Conservation (phyloP, 2,113 vertebrate genomes). For the Cacatua alba region DNA sequence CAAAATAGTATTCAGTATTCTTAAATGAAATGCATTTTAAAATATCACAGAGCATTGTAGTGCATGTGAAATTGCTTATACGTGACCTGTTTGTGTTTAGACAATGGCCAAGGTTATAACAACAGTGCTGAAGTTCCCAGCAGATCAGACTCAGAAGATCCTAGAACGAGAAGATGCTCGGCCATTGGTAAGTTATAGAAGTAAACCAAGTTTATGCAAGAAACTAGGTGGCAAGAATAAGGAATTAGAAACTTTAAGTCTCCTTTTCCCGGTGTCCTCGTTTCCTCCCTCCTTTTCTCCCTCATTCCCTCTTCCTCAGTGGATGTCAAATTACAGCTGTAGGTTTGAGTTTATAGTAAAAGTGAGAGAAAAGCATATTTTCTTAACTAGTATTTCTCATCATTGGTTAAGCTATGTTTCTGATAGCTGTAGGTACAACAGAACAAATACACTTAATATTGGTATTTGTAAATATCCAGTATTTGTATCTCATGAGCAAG, state of each 20-base stretch:
- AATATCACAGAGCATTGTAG: neutral
- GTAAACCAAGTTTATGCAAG: neutral
- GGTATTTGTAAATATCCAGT: neutral
- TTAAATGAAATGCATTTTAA: neutral
- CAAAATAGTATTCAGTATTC: neutral
- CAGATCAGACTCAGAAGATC: slow-evolving; percentile 93
- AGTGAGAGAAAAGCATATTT: neutral
- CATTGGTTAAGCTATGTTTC: neutral
- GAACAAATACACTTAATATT: neutral
- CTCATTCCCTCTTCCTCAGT: neutral
- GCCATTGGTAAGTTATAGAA: slow-evolving; percentile 78
- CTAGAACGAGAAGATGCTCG: slow-evolving; percentile 92
- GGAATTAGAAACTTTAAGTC: neutral
- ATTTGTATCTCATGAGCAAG: neutral
- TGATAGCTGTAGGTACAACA: neutral
- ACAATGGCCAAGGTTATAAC: slow-evolving; percentile 99
- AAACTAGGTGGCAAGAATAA: neutral
- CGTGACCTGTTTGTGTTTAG: slow-evolving; percentile 68
- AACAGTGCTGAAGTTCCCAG: slow-evolving; percentile 93
- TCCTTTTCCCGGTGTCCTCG: neutral
- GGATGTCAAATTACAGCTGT: neutral
- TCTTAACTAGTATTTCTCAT: neutral
- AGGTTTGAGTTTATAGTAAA: neutral
- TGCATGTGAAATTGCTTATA: neutral
- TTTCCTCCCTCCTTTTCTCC: neutral